A percentile compares a stretch with the other conserved stretches of the same genome.
Conservation (phyloP, 2,888 invertebrate species). For the Taphrorychus bicolor region DNA sequence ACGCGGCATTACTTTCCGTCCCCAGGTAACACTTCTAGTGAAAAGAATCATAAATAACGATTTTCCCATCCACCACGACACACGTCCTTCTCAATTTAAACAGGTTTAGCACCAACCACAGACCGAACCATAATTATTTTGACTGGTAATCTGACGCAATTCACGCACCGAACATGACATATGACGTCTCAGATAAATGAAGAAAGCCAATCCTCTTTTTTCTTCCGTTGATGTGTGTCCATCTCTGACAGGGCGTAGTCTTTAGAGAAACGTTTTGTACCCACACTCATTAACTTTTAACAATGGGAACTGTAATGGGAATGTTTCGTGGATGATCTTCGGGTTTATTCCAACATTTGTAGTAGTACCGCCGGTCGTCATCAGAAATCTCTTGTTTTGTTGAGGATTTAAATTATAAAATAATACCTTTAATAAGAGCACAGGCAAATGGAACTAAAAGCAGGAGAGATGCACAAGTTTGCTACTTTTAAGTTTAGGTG, state of each 20-base stretch:
- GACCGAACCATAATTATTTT: slow-evolving; percentile 15
- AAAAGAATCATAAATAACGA: background rate
- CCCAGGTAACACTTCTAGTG: too few relatives aligned
- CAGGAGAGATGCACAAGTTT: too few relatives aligned
- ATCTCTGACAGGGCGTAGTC: slow-evolving; percentile 17
- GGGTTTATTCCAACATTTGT: too few relatives aligned
- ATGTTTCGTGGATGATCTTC: background rate
- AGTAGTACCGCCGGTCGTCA: too few relatives aligned
- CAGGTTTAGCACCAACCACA: background rate
- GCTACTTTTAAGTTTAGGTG: too few relatives aligned
- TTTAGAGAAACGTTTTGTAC: slow-evolving; percentile 17
- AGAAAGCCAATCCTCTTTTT: slow-evolving; percentile 24
- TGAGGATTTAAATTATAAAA: too few relatives aligned
- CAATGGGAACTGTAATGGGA: background rate
- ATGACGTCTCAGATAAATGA: slow-evolving; percentile 26
- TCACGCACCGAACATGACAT: slow-evolving; percentile 20
- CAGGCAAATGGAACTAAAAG: too few relatives aligned
- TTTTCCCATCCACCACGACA: background rate
- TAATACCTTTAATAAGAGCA: too few relatives aligned
- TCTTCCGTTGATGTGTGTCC: background rate
- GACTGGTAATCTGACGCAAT: slow-evolving; percentile 27
- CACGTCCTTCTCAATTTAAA: background rate
- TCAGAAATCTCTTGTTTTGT: too few relatives aligned
- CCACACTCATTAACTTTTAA: slow-evolving; percentile 11
- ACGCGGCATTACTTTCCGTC: too few relatives aligned